These are phyloP conservation scores for Crotalus viridis DNA, from an alignment of 2,113 vertebrate species.

Conservation along the genomic window DNA sequence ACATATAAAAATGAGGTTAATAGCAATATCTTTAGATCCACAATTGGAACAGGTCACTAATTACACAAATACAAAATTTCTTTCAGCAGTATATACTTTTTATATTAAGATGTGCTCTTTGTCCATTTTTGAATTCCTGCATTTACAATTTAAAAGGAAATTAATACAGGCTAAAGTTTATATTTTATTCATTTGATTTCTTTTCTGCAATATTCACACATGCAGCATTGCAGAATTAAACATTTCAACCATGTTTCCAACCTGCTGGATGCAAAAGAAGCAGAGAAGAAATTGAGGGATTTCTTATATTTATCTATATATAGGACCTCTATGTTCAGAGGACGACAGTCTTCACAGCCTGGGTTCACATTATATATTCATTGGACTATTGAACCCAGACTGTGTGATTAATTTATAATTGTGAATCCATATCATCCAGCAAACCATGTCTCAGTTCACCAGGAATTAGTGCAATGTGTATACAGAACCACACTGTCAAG, in stretches of 20 bases:
- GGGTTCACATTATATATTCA: not conserved
- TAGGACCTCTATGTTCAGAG: not conserved
- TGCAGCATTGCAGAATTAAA: not conserved
- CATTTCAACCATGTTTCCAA: not conserved
- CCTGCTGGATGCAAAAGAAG: not conserved
- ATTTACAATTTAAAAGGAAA: not conserved
- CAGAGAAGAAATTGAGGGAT: not conserved
- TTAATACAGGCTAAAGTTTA: not conserved
- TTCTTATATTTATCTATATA: not conserved
- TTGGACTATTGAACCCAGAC: not conserved
- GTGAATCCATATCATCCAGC: not conserved
- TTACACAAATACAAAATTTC: not conserved
- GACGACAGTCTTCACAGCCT: not conserved
- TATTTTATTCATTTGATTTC: not conserved
- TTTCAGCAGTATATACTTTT: not conserved
- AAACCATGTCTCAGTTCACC: not conserved
- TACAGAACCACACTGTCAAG: not conserved
- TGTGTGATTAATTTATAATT: not conserved
- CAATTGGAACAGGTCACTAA: slow-evolving; percentile 34
- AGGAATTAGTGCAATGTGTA: not conserved
- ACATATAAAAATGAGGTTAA: not conserved
- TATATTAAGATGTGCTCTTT: fast-evolving
- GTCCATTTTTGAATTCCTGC: not conserved
- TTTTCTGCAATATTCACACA: not conserved
- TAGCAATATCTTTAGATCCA: not conserved